Evolutionary conservation across 2,113 vertebrate species (phyloP).

Genomic region (Phasianus colchicus): DNA sequence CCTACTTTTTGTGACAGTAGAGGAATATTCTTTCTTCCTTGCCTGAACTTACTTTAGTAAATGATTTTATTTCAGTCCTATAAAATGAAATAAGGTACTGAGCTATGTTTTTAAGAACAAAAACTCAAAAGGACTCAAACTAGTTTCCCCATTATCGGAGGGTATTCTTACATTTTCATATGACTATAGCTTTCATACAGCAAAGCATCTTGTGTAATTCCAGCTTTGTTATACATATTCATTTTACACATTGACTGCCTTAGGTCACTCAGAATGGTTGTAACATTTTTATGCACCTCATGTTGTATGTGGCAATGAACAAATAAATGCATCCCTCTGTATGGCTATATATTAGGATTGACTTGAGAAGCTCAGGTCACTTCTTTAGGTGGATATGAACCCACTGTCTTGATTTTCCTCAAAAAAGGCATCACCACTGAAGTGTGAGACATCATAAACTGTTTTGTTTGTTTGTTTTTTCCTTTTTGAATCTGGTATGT

Average conservation of each 20-base stretch:
- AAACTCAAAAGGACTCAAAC: neutral
- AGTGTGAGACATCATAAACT: neutral
- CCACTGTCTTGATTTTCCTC: neutral
- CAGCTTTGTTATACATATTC: neutral
- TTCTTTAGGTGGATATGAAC: neutral
- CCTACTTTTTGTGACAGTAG: neutral
- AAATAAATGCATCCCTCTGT: neutral
- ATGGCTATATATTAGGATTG: neutral
- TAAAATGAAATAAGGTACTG: neutral
- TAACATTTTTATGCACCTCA: neutral
- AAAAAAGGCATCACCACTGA: neutral
- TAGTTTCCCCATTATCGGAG: neutral
- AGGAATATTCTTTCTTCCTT: neutral
- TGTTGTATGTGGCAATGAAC: neutral
- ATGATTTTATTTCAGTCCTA: neutral
- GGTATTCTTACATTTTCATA: neutral
- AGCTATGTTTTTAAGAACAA: neutral
- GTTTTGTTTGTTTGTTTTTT: neutral
- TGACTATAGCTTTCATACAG: neutral
- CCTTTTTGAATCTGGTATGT: neutral
- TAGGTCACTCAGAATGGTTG: neutral
- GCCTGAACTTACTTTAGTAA: neutral
- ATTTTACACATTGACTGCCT: neutral
- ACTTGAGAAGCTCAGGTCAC: neutral
- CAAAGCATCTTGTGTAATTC: neutral